Conservation (phyloP, 2,888 invertebrate genomes). For the Hyalella azteca region DNA sequence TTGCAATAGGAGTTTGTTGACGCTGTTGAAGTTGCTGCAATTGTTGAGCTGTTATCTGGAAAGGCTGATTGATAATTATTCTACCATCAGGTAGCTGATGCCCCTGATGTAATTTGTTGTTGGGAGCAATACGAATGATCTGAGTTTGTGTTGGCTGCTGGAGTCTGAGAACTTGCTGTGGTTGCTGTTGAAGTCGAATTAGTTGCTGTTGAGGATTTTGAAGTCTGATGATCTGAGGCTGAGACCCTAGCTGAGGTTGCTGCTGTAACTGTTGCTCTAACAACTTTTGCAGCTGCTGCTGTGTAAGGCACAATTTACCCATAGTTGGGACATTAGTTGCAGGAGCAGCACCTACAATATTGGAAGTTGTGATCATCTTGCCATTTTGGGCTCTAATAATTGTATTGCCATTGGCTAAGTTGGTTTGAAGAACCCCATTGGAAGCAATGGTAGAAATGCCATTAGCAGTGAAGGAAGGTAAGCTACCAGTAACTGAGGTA, state of each 20-base stretch:
- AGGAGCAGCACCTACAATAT: background rate
- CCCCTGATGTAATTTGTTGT: constrained; percentile 18
- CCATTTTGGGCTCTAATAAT: constrained; percentile 6
- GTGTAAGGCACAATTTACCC: constrained; percentile 32
- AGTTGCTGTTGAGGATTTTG: constrained; percentile 26
- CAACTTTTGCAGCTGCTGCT: constrained; percentile 30
- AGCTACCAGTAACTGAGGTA: background rate
- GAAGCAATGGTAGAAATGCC: background rate
- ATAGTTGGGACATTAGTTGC: background rate
- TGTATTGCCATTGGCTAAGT: constrained; percentile 10
- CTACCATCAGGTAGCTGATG: constrained; percentile 25
- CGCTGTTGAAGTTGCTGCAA: constrained; percentile 12
- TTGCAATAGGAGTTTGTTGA: background rate
- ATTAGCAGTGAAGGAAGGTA: background rate
- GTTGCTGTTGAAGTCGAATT: constrained; percentile 1
- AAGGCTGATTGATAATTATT: constrained; percentile 2
- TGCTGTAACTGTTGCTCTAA: constrained; percentile 29
- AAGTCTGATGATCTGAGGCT: constrained; percentile 33
- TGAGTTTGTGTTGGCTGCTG: constrained; percentile 11
- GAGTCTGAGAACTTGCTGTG: constrained; percentile 31
- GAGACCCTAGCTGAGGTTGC: constrained; percentile 26
- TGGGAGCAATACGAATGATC: constrained; percentile 27
- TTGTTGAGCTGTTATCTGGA: constrained; percentile 21
- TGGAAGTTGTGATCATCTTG: background rate
- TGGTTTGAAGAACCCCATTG: background rate